Evolutionary conservation across 2,797 vertebrate genomes (phyloP).

Genomic region (Neoniphon sammara): DNA sequence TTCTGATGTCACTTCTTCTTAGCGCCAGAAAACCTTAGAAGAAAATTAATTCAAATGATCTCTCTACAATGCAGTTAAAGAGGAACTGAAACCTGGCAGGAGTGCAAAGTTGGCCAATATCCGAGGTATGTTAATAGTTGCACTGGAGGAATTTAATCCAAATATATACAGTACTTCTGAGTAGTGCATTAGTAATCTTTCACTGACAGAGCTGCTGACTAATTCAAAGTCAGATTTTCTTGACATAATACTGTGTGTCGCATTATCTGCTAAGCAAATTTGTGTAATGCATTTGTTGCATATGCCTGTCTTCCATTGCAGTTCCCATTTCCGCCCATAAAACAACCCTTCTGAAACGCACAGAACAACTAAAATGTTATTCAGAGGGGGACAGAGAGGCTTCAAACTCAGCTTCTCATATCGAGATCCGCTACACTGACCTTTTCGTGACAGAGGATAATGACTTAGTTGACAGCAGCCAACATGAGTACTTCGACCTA

Average conservation of each 20-base stretch:
- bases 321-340: constrained; percentile 76
- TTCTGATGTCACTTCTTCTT: background rate
- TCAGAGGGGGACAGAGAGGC: constrained; percentile 61
- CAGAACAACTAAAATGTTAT: constrained; percentile 71
- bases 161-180: background rate
- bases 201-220: background rate
- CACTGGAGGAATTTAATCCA: background rate
- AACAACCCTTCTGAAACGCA: constrained; percentile 70
- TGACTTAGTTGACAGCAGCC: constrained; percentile 42
- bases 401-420: constrained; percentile 70
- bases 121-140: constrained; percentile 50
- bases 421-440: constrained; percentile 82
- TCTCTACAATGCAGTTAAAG: constrained; percentile 38
- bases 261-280: background rate
- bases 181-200: background rate
- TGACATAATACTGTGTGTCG: background rate
- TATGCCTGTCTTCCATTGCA: constrained; percentile 36
- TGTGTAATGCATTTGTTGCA: background rate
- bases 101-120: constrained; percentile 47
- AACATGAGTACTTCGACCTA: constrained; percentile 79
- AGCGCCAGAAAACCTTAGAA: background rate
- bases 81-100: constrained; percentile 41
- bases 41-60: constrained; percentile 11
- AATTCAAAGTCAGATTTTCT: background rate
- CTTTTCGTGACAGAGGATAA: constrained; percentile 79